Conservation (phyloP, 2,113 vertebrate genomes). For the Sarotherodon lohbergeri region DNA sequence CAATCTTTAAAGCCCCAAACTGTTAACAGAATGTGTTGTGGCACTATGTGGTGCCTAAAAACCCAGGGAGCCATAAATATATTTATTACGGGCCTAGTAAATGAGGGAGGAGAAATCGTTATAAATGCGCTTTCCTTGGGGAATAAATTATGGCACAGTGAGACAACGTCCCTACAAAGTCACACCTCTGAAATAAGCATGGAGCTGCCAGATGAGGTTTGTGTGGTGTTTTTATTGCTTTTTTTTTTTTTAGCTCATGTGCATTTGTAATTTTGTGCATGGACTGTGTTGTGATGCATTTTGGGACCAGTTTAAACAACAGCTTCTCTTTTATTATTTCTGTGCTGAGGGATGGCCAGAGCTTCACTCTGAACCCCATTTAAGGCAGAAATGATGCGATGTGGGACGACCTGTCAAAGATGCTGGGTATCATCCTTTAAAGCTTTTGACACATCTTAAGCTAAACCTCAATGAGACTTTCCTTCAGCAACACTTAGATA, state of each 20-base stretch:
- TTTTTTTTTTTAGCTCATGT: neutral
- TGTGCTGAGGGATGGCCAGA: neutral
- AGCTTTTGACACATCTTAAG: slow-evolving; percentile 8
- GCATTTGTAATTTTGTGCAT: neutral
- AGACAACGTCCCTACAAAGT: slow-evolving; percentile 14
- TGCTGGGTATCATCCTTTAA: neutral
- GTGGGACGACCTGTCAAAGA: slow-evolving; percentile 8
- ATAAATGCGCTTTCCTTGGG: slow-evolving; percentile 35
- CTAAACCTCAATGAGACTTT: neutral
- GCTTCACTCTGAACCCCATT: neutral
- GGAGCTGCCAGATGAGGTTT: neutral
- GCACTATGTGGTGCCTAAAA: neutral
- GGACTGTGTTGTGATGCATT: neutral
- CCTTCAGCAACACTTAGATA: neutral
- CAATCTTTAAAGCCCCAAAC: slow-evolving; percentile 3
- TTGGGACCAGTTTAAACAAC: neutral
- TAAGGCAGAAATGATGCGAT: neutral
- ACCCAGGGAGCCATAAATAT: slow-evolving; percentile 30
- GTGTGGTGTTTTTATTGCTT: neutral
- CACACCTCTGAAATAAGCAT: slow-evolving; percentile 23
- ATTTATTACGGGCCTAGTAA: slow-evolving; percentile 23
- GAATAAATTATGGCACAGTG: slow-evolving; percentile 51
- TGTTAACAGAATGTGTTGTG: neutral
- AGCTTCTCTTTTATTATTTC: neutral
- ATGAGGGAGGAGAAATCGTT: slow-evolving; percentile 24